These are phyloP conservation scores for Mus caroli DNA, from an alignment of 2,797 vertebrate genomes.

Conservation along the genomic window DNA sequence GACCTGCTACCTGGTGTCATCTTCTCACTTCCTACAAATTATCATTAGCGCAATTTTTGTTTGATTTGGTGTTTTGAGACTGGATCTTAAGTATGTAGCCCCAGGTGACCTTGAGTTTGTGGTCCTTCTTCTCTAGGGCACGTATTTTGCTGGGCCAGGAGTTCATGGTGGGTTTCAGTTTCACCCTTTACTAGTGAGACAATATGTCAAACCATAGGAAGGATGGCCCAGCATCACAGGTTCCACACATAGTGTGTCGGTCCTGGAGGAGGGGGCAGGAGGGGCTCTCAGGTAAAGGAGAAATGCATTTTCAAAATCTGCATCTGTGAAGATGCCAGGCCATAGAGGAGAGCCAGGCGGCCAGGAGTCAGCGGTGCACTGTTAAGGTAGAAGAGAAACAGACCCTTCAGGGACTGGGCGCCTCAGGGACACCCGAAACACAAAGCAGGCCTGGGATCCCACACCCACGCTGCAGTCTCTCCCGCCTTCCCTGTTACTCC, in stretches of 20 bases:
- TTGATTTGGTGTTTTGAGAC: not conserved
- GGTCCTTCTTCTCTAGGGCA: not conserved
- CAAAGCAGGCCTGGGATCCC: slow-evolving; percentile 2
- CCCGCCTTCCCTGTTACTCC: slow-evolving; percentile 16
- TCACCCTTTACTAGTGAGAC: not conserved
- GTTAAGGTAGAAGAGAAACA: slow-evolving; percentile 26
- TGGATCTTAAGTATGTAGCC: not conserved
- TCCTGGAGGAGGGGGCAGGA: not conserved
- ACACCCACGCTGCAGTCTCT: not conserved
- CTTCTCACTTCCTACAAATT: not conserved
- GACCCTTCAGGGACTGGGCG: not conserved
- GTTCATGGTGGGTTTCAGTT: not conserved
- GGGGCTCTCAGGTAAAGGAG: not conserved
- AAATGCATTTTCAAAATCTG: not conserved
- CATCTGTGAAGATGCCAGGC: not conserved
- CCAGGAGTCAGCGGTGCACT: not conserved
- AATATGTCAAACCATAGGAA: not conserved
- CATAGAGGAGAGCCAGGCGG: not conserved
- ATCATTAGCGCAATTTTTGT: not conserved
- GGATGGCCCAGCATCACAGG: not conserved
- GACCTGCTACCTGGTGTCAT: accelerated
- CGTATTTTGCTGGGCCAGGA: not conserved
- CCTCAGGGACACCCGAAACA: not conserved
- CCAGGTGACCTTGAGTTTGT: not conserved
- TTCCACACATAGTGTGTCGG: not conserved